Evolutionary conservation across 2,797 vertebrate species (phyloP).

Genomic region (Myotis findleyi): DNA sequence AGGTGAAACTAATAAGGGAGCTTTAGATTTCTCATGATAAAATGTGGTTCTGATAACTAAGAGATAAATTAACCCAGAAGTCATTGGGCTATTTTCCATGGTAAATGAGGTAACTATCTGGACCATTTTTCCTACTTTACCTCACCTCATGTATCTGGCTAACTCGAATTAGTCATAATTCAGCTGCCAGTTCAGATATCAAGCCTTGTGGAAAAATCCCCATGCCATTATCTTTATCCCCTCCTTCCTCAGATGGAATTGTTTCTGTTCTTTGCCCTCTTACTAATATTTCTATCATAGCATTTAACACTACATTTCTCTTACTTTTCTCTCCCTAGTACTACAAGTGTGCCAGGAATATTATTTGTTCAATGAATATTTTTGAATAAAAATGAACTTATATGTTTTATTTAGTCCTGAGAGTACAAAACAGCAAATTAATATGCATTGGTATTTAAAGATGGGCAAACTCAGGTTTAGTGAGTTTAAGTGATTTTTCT

Average conservation of each 20-base stretch:
- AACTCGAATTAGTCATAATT: neutral
- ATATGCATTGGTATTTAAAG: neutral
- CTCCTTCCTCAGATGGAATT: neutral
- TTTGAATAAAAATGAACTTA: neutral
- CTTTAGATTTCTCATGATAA: neutral
- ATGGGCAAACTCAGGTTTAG: neutral
- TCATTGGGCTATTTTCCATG: neutral
- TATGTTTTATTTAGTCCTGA: neutral
- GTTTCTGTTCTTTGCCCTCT: neutral
- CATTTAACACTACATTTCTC: neutral
- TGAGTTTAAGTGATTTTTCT: slow-evolving; percentile 2
- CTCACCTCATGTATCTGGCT: neutral
- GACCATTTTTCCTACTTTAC: neutral
- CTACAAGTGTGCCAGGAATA: neutral
- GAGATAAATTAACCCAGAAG: neutral
- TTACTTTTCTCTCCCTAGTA: neutral
- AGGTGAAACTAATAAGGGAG: neutral
- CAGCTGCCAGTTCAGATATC: neutral
- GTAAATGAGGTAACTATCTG: neutral
- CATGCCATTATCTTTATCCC: too few relatives aligned
- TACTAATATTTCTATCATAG: neutral
- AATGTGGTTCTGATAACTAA: neutral
- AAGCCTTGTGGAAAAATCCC: neutral
- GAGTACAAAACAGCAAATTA: neutral
- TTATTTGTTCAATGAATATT: neutral